Evolutionary conservation across 2,797 vertebrate genomes (phyloP).

Genomic region (Gephyroberyx darwinii): DNA sequence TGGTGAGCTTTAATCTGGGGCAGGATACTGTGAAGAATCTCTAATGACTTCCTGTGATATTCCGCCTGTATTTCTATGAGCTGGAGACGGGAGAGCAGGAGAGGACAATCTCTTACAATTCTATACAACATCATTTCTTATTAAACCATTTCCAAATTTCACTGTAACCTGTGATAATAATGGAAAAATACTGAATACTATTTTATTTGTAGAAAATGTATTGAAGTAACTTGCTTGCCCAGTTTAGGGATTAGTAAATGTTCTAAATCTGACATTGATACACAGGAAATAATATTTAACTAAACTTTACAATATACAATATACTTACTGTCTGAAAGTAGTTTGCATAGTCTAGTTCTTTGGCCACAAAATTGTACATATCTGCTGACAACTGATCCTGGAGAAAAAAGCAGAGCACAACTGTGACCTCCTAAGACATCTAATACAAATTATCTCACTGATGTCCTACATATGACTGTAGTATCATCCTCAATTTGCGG

Average conservation of each 20-base stretch:
- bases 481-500: constrained; percentile 15
- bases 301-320: neutral
- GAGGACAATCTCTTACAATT: constrained; percentile 5
- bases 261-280: no score
- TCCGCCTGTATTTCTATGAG: constrained; percentile 97
- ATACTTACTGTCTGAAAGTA: constrained; percentile 93
- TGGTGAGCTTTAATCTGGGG: constrained; percentile 98
- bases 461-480: neutral
- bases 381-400: constrained; percentile 98
- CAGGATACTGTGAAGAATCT: constrained; percentile 90
- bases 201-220: constrained; percentile 1
- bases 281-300: neutral
- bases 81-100: constrained; percentile 68
- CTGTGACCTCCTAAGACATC: neutral
- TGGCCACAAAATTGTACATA: constrained; percentile 99
- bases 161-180: neutral
- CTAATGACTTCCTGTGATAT: constrained; percentile 93
- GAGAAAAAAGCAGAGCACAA: constrained; percentile 44
- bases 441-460: constrained; percentile 6
- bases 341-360: constrained; percentile 99
- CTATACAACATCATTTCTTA: neutral
- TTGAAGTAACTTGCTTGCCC: neutral
- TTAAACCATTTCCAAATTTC: neutral
- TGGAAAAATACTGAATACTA: neutral
- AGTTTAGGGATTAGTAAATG: neutral